Conservation (phyloP, 1,140 invertebrate species). For the Lineus longissimus region DNA sequence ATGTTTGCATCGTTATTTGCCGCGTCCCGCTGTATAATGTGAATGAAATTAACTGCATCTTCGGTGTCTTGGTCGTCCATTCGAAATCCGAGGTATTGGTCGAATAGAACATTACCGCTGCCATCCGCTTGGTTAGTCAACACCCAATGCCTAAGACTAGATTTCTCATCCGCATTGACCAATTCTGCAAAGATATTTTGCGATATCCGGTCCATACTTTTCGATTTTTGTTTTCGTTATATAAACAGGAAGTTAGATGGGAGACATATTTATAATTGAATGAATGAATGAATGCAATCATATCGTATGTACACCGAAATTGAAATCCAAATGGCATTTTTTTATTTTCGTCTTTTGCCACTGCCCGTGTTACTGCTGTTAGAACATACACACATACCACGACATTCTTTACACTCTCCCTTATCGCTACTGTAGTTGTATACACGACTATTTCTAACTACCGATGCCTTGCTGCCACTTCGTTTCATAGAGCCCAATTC, state of each 20-base stretch:
- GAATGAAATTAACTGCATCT: neutral
- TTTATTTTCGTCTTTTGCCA: conserved; percentile 4
- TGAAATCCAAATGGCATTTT: neutral
- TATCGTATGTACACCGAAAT: neutral
- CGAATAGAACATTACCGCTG: neutral
- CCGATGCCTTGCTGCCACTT: conserved; percentile 4
- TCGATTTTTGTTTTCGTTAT: neutral
- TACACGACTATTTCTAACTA: neutral
- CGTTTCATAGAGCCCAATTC: conserved; percentile 1
- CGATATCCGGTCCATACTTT: neutral
- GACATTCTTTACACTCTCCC: conserved; percentile 2
- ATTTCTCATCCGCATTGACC: conserved; percentile 5
- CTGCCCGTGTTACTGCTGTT: conserved; percentile 1
- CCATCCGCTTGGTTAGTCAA: neutral
- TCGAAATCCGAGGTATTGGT: conserved; percentile 4
- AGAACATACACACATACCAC: conserved; percentile 7
- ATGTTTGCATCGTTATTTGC: conserved; percentile 2
- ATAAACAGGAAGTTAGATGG: neutral
- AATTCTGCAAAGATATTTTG: conserved; percentile 8
- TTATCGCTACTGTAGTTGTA: conserved; percentile 8
- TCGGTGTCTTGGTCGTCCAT: conserved; percentile 6
- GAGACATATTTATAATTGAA: neutral
- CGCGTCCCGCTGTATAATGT: conserved; percentile 5
- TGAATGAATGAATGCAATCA: neutral
- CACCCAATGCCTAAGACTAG: conserved; percentile 2